phyloP scores from a whole-genome alignment of 1,140 invertebrate species.

The Heliconius melpomene region DNA sequence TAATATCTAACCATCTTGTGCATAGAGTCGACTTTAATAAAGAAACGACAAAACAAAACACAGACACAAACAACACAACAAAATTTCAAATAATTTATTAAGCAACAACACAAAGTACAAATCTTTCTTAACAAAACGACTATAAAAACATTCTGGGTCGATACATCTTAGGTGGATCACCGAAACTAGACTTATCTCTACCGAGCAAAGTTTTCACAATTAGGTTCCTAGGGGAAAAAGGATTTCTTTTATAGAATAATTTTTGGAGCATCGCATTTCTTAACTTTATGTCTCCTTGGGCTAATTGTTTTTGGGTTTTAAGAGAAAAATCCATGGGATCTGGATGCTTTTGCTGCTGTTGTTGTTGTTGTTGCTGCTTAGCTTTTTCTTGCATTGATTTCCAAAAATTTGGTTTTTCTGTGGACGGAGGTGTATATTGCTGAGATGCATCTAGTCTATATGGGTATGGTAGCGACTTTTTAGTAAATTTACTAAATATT shows the following conservation, averaged over 20 bases:
- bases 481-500: slow-evolving; percentile 57
- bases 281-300: slow-evolving; percentile 58
- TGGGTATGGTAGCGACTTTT: slow-evolving; percentile 41
- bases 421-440: slow-evolving; percentile 18
- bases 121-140: slow-evolving; percentile 24
- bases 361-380: slow-evolving; percentile 36
- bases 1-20: too few species aligned
- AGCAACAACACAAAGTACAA: slow-evolving; percentile 13
- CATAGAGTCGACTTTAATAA: too few species aligned
- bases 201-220: slow-evolving; percentile 65
- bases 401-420: slow-evolving; percentile 53
- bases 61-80: too few species aligned
- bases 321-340: slow-evolving; percentile 51
- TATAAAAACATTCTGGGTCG: slow-evolving; percentile 60
- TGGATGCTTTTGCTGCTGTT: not conserved
- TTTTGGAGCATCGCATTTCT: slow-evolving; percentile 65
- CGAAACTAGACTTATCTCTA: slow-evolving; percentile 62
- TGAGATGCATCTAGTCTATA: slow-evolving; percentile 3
- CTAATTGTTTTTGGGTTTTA: slow-evolving; percentile 60
- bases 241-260: slow-evolving; percentile 70
- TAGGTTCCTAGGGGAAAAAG: slow-evolving; percentile 66
- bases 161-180: slow-evolving; percentile 52
- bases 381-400: slow-evolving; percentile 55
- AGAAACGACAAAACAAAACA: too few species aligned
- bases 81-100: slow-evolving; percentile 10